Evolutionary conservation across 2,113 vertebrate genomes (phyloP), one percentile per base, ranked within the genome.

Genomic region (Gymnarchus niloticus): DNA sequence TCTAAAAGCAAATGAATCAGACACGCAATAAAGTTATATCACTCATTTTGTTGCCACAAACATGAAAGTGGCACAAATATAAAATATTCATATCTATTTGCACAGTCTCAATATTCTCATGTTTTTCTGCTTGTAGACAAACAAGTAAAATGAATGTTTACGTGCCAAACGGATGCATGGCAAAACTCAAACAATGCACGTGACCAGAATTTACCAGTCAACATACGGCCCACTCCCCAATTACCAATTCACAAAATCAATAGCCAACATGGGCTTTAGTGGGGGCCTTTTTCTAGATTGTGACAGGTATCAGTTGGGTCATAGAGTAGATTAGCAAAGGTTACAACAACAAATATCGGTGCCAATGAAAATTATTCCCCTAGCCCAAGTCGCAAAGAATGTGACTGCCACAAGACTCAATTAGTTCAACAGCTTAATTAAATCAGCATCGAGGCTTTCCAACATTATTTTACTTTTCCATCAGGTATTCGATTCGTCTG

Each of bases 371-470:
- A 17, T n/a, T 6, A 6, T 69, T 69, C n/a, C 61, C 61, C 28
- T 21, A 57, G 25, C 9, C 61, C 28, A 5, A 28, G 33, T 6
- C 3, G 83, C 25, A 59, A 44, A 8, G 37, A 83, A 83, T 83
- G 41, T 49, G 56, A 61, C 57, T 49, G 83, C 61, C 21, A 61
- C 54, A 83, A 21, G 21, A 12, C 7, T 51, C 81, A 83, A 86
- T 87, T 84, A 85, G 85, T 85, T 87, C 54, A 37, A 19, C 82
- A 65, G 19, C 87, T 87, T 65, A 88, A 83, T 84, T 19, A 21
- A 76, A 41, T 28, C 14, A 84, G 83, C 51, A 56, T 80, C 48
- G 46, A 77, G 81, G 49, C 81, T 57, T 52, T 48, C 21, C 41
- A 19, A 48, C 41, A 61, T 12, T 44, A 81, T 78, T 85, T 83